Conservation (phyloP, 2,797 vertebrate genomes). For the Protonibea diacanthus region DNA sequence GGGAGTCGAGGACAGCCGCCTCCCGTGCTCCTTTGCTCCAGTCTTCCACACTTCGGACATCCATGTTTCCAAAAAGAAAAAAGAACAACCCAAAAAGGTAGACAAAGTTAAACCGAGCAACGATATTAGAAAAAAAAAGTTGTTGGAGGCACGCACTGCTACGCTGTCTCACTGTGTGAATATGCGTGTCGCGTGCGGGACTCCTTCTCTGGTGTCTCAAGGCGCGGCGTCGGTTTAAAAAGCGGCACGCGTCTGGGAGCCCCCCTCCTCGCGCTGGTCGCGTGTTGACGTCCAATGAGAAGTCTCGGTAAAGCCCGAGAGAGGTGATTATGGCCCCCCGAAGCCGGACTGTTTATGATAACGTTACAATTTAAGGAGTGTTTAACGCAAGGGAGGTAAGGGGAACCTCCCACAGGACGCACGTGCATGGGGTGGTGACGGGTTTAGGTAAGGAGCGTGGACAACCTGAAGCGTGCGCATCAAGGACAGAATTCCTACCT, state of each 20-base stretch:
- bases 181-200: conserved; percentile 87
- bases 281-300: conserved; percentile 94
- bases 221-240: conserved; percentile 93
- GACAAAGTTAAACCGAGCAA: conserved; percentile 6
- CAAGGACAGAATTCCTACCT: conserved; percentile 48
- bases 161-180: conserved; percentile 71
- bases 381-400: conserved; percentile 82
- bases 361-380: conserved; percentile 79
- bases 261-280: conserved; percentile 94
- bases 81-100: conserved; percentile 11
- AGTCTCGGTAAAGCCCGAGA: conserved; percentile 77
- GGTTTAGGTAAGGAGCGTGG: conserved; percentile 70
- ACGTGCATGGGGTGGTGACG: conserved; percentile 66
- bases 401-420: conserved; percentile 83
- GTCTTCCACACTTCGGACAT: conserved; percentile 77
- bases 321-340: conserved; percentile 78
- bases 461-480: conserved; percentile 58
- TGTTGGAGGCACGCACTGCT: conserved; percentile 61
- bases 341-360: conserved; percentile 78
- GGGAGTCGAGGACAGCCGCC: conserved; percentile 38
- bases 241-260: conserved; percentile 95
- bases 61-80: conserved; percentile 70
- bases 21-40: conserved; percentile 77
- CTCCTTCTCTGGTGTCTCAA: conserved; percentile 92
- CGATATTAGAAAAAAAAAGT: conserved; percentile 24